Evolutionary conservation across 64 coral and sea anemone species (phyloP), one percentile per base, ranked within the genome.

Genomic region (Anthopleura sola): DNA sequence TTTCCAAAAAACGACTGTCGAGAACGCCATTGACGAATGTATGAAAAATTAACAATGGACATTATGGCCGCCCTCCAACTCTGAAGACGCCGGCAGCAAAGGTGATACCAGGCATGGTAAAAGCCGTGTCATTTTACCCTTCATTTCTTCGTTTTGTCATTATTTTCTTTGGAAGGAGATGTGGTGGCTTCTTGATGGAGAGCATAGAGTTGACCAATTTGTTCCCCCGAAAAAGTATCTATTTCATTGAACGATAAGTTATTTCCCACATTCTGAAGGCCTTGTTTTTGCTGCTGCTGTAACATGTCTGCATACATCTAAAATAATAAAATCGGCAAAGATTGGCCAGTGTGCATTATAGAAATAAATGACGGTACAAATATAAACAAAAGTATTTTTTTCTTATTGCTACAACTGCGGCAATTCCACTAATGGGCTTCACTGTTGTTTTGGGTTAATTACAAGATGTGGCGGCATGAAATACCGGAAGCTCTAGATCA

Each of bases 301-400:
- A 91, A 37, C 84, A 86, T 66, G 68, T 91, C 89, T 34, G 89
- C 89, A 55, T 91, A 91, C 20, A 91, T 91, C 89, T 91, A 56
- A 64, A 84, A 36, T 2, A 57, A 39, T 20, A 0, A 83, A 60
- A 83, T 37, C 17, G 19, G 15, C 4, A 17, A 16, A 76, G 10
- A 79, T 47, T 24, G 5, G 58, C 10, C 57, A n/a, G 38, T 39
- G 23, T 44, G 64, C 21, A 87, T 36, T 49, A 34, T 0, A 78
- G 71, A 85, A 85, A 64, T 62, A 49, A 55, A 84, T 21, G 20
- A 56, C 16, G n/a, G 5, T 62, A 62, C 21, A 26, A 28, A 6
- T 44, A 44, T 62, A 26, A 62, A 62, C n/a, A 62, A 24, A 26
- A n/a, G 18, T 26, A 9, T 0, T 5, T 26, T 56, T 21, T 18